Evolutionary conservation across 2,888 invertebrate genomes (phyloP), one percentile per base, ranked within the genome.

Genomic region (Phanerotoma sp.): DNA sequence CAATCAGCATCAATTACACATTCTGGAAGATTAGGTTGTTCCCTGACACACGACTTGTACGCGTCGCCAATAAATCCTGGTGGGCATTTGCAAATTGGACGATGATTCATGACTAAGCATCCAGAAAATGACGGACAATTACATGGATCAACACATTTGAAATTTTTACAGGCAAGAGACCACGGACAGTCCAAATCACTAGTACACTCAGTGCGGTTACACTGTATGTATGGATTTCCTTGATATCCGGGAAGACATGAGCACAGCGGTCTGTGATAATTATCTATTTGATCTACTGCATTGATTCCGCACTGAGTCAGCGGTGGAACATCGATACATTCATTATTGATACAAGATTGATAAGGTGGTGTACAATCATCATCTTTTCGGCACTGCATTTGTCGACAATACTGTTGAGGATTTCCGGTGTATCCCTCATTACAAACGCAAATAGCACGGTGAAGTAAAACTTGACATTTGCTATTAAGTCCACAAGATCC

Each of bases 1-100:
- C 93, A 94, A 64, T 93, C 92, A 0, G 87, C 88, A 68, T 94
- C 93, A 67, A 83, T 82, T 66, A 83, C 84, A 74, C 93, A 94
- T 72, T 88, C 85, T 13, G 85, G 79, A 63, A 81, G 75, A 38
- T 77, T 81, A 49, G 80, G 72, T 42, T 82, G 83, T 78, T 82
- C 80, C 77, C 74, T 77, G 61, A 78, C 79, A 71, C 93, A 93
- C 57, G 82, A 80, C 22, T 80, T 78, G 62, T 86, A 81, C 7
- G 93, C 89, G 77, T 93, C 87, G 60, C 93, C 94, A 54, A 80
- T 82, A 62, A 88, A 90, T 13, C 91, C 92, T 40, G 91, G 85
- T 33, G 91, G 89, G 75, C 94, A 94, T 64, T 87, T 84, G 68
- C 94, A 94, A 47, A 83, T 81, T 1, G 93, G 85, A 51, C 81